phyloP scores from a whole-genome alignment of 2,113 vertebrate genomes.

The Apeltes quadracus region DNA sequence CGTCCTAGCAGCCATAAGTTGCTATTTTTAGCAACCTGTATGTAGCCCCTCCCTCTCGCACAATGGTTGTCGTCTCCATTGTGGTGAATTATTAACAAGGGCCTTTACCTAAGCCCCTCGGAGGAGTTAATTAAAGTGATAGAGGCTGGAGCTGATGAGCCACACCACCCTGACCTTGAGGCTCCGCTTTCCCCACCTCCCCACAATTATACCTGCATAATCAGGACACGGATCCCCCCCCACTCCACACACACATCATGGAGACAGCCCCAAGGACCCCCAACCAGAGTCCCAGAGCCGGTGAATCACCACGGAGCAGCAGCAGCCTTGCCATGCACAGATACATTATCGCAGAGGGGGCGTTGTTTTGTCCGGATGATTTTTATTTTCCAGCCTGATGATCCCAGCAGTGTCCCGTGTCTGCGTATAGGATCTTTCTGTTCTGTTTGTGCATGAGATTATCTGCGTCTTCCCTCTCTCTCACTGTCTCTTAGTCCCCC shows the following conservation, averaged over 20 bases:
- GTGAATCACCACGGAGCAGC: constrained; percentile 54
- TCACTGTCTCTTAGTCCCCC: not conserved
- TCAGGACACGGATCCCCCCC: constrained; percentile 60
- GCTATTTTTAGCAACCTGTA: constrained; percentile 76
- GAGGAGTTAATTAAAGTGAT: constrained; percentile 88
- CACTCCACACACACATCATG: constrained; percentile 30
- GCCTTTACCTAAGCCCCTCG: constrained; percentile 80
- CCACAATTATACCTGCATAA: constrained; percentile 84
- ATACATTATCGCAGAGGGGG: constrained; percentile 22
- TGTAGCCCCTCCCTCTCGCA: constrained; percentile 72
- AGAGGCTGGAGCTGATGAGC: constrained; percentile 82
- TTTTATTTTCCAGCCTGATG: constrained; percentile 63
- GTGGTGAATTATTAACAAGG: constrained; percentile 81
- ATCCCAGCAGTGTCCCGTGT: constrained; percentile 45
- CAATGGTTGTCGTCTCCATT: constrained; percentile 74
- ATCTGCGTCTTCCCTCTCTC: constrained; percentile 7
- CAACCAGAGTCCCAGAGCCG: constrained; percentile 32
- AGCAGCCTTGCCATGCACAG: constrained; percentile 33
- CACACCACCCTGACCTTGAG: constrained; percentile 83
- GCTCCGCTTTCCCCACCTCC: constrained; percentile 70
- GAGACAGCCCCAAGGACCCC: constrained; percentile 43
- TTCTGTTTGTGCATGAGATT: constrained; percentile 26
- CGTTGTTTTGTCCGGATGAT: constrained; percentile 44
- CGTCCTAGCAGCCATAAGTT: constrained; percentile 62
- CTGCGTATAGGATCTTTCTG: constrained; percentile 23